These are phyloP conservation scores for Anguilla rostrata DNA, from an alignment of 2,113 vertebrate species.

Conservation along the genomic window DNA sequence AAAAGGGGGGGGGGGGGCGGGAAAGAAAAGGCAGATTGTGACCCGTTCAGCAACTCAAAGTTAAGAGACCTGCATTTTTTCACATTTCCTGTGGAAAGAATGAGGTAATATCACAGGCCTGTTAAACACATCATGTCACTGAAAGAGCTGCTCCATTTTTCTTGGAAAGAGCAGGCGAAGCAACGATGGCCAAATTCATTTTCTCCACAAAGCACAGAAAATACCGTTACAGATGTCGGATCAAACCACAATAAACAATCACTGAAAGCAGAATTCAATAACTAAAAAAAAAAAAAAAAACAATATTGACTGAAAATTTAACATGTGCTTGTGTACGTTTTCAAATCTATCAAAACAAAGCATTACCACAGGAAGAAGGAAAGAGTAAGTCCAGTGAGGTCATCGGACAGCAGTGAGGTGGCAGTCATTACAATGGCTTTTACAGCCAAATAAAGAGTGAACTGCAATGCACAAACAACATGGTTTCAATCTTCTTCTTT, in stretches of 20 bases:
- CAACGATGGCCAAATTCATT: neutral
- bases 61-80: neutral
- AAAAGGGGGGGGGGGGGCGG: neutral
- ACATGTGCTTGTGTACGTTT: neutral
- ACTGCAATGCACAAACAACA: neutral
- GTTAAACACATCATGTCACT: conserved; percentile 9
- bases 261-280: neutral
- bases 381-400: neutral
- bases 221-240: neutral
- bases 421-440: neutral
- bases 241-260: neutral
- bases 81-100: conserved; percentile 2
- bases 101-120: neutral
- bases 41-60: conserved; percentile 3
- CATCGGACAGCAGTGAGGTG: neutral
- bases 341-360: neutral
- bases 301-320: neutral
- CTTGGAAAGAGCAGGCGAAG: neutral
- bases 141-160: neutral
- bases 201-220: neutral
- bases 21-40: neutral
- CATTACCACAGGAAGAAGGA: neutral
- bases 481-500: neutral
- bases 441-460: neutral
- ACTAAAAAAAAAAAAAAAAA: neutral